Percentiles rank a stretch among this genome's conserved stretches.
These are phyloP conservation scores for Potamilus streckersoni DNA, from an alignment of 1,140 invertebrate genomes.

Conservation along the genomic window DNA sequence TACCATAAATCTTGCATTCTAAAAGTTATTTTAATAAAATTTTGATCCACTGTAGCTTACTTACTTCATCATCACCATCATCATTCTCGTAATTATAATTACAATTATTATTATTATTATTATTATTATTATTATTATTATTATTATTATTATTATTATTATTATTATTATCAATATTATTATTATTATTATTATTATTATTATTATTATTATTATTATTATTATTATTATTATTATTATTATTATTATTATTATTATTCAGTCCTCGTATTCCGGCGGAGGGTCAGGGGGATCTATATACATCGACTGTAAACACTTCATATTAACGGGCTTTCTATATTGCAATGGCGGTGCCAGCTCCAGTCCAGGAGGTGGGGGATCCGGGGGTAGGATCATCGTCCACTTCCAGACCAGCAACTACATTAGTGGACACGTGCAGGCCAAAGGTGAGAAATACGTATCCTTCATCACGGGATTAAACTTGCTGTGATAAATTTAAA, in stretches of 20 bases:
- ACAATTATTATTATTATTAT: not conserved
- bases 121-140: conserved; percentile 4
- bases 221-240: not conserved
- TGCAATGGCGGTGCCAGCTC: conserved; percentile 43
- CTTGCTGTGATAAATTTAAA: not conserved
- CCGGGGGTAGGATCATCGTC: conserved; percentile 43
- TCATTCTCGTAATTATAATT: not conserved
- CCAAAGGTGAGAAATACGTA: conserved; percentile 37
- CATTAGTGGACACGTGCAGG: conserved; percentile 39
- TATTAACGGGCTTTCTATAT: conserved; percentile 33
- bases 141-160: not conserved
- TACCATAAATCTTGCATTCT: not conserved
- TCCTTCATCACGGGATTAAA: not conserved
- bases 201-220: too few relatives aligned
- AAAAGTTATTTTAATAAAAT: not conserved
- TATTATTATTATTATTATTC: conserved; percentile 7
- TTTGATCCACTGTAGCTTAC: not conserved
- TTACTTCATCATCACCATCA: not conserved
- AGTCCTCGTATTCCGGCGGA: conserved; percentile 41
- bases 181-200: too few relatives aligned
- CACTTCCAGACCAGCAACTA: conserved; percentile 40
- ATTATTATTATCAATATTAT: too few relatives aligned
- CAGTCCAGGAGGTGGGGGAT: conserved; percentile 45
- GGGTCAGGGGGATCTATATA: conserved; percentile 54
- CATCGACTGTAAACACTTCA: conserved; percentile 33